Evolutionary conservation across 2,113 vertebrate genomes (phyloP).

Genomic region (Sardina pilchardus): DNA sequence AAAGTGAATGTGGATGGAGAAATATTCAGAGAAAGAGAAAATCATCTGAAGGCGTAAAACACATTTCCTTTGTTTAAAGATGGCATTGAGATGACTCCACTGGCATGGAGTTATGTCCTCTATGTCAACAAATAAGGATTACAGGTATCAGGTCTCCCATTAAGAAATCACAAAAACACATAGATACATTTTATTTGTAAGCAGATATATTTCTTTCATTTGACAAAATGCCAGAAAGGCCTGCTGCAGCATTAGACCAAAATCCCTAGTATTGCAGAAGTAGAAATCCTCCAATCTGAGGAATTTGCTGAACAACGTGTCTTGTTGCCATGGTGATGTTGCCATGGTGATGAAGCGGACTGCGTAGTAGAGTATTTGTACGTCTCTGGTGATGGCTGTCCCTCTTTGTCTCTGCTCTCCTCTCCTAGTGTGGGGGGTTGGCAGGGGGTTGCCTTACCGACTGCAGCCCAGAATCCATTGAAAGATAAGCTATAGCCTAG

Average conservation of each 20-base stretch:
- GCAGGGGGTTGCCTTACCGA: neutral
- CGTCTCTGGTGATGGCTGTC: constrained; percentile 46
- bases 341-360: constrained; percentile 48
- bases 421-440: neutral
- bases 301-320: constrained; percentile 47
- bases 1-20: too few relatives aligned
- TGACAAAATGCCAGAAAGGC: neutral
- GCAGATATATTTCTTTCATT: neutral
- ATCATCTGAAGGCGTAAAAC: neutral
- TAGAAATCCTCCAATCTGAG: constrained; percentile 38
- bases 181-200: neutral
- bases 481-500: neutral
- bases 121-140: neutral
- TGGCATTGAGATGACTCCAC: neutral
- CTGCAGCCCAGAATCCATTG: neutral
- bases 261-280: neutral
- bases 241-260: neutral
- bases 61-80: neutral
- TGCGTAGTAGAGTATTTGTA: constrained; percentile 43
- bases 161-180: neutral
- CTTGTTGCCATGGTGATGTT: constrained; percentile 52
- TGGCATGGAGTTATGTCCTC: neutral
- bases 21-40: neutral
- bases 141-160: neutral
- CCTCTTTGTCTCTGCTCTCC: constrained; percentile 39